A percentile compares a stretch with the other conserved stretches of the same genome.
Evolutionary conservation across 2,888 invertebrate species (phyloP).

Genomic region (Synanthedon tipuliformis): DNA sequence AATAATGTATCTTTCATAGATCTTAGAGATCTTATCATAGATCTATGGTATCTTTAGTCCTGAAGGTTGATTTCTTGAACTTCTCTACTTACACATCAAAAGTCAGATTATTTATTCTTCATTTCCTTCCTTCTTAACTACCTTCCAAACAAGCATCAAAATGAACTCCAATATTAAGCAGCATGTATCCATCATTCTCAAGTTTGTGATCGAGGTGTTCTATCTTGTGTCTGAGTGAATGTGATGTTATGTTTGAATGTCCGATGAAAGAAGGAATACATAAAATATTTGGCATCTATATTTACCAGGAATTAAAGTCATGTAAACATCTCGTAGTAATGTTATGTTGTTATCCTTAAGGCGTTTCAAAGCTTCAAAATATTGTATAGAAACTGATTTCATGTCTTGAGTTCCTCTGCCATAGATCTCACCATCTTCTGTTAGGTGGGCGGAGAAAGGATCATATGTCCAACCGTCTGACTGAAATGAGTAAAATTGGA

Average conservation of each 20-base stretch:
- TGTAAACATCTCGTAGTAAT: slow-evolving; percentile 33
- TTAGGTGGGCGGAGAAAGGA: slow-evolving; percentile 87
- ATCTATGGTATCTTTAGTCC: too few species aligned
- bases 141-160: too few species aligned
- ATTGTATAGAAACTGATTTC: slow-evolving; percentile 69
- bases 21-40: too few species aligned
- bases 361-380: slow-evolving; percentile 38
- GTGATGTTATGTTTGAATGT: background rate
- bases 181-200: too few species aligned
- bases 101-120: too few species aligned
- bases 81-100: too few species aligned
- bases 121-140: too few species aligned
- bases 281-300: slow-evolving; percentile 12
- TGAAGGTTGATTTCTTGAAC: too few species aligned
- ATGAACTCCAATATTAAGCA: too few species aligned
- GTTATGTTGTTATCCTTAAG: slow-evolving; percentile 28
- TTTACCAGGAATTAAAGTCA: slow-evolving; percentile 47
- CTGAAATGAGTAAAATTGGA: background rate
- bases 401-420: slow-evolving; percentile 89
- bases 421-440: slow-evolving; percentile 83
- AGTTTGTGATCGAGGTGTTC: too few species aligned
- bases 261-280: slow-evolving; percentile 20
- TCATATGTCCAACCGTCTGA: slow-evolving; percentile 85
- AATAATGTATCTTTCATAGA: too few species aligned
- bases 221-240: background rate